A percentile compares a stretch with the other conserved stretches of the same genome.
Evolutionary conservation across 2,888 invertebrate genomes (phyloP).

Genomic region (Torymus texanus): DNA sequence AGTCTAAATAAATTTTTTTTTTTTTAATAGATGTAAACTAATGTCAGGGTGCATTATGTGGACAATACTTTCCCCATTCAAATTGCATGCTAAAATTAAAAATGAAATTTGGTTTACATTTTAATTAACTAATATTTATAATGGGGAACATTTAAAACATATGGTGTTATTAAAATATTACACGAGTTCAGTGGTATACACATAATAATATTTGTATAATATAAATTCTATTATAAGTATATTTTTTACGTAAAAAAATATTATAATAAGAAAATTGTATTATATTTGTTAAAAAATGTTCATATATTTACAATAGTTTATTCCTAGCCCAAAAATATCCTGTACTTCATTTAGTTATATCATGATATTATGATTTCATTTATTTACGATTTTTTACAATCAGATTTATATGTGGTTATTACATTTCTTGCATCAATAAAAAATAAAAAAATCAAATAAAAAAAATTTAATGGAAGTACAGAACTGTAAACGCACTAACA

Average conservation of each 20-base stretch:
- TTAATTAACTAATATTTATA: conserved; percentile 32
- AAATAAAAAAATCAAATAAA: too few species aligned
- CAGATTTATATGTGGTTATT: too few species aligned
- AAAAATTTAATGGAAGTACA: too few species aligned
- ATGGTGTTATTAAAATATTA: conserved; percentile 21
- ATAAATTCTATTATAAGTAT: conserved; percentile 43
- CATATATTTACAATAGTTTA: conserved; percentile 39
- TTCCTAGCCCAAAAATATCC: conserved; percentile 26
- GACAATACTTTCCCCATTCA: neutral
- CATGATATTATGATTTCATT: neutral
- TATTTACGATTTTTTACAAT: too few species aligned
- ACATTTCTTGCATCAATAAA: too few species aligned
- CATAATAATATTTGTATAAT: conserved; percentile 40
- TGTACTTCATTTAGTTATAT: conserved; percentile 4
- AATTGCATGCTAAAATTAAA: conserved; percentile 8
- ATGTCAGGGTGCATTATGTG: neutral
- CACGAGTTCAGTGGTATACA: conserved; percentile 16
- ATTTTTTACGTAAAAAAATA: conserved; percentile 48
- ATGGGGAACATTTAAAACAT: conserved; percentile 36
- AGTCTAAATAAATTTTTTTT: neutral
- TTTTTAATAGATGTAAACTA: neutral
- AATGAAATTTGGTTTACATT: conserved; percentile 5
- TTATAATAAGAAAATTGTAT: conserved; percentile 35
- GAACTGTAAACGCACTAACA: too few species aligned
- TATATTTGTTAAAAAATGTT: conserved; percentile 46